A percentile compares a stretch with the other conserved stretches of the same genome.
Conservation (phyloP, 2,797 vertebrate species). For the Mus caroli region DNA sequence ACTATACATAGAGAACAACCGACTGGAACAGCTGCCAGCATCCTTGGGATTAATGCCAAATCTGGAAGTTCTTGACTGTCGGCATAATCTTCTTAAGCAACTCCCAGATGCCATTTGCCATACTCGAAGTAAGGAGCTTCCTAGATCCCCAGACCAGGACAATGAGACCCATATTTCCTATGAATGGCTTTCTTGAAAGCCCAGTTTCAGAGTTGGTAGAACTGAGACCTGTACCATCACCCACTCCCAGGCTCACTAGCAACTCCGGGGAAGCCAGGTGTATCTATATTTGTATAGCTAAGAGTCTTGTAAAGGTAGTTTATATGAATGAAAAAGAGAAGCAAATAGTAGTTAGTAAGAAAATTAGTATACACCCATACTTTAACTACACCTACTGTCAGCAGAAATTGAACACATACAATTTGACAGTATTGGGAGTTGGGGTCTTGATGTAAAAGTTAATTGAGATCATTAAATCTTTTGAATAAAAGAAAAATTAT, state of each 20-base stretch:
- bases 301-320: neutral
- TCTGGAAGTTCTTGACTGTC: constrained; percentile 84
- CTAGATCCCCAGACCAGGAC: neutral
- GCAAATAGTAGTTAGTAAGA: constrained; percentile 3
- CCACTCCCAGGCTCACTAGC: neutral
- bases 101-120: constrained; percentile 85
- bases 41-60: constrained; percentile 81
- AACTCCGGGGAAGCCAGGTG: neutral
- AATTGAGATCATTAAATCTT: neutral
- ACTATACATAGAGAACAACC: constrained; percentile 87
- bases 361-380: neutral
- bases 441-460: neutral
- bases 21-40: constrained; percentile 80
- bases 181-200: neutral
- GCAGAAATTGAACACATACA: neutral
- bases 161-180: neutral
- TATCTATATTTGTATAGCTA: neutral
- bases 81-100: constrained; percentile 83
- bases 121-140: constrained; percentile 79
- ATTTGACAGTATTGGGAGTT: neutral
- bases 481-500: constrained; percentile 50
- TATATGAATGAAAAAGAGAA: constrained; percentile 14
- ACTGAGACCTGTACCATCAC: neutral
- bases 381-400: neutral
- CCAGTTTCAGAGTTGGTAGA: neutral